Base-by-base conservation (phyloP, 2,888 invertebrate genomes). In the Mylabris sibirica region DNA sequence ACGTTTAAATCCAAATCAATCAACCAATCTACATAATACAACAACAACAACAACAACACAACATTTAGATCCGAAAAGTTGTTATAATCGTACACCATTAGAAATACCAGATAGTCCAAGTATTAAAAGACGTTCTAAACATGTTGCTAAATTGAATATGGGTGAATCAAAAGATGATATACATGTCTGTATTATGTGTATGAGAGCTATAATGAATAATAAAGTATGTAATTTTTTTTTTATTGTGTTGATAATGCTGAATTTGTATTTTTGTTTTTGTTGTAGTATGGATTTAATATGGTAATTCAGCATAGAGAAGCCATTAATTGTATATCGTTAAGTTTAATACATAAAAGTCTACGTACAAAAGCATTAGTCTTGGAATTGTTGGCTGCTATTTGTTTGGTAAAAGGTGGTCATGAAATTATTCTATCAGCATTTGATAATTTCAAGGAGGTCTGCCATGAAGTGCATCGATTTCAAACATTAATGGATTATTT, bases 161-260 rank as follows among this genome's bases (percentile, higher is more conserved):
- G 97, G 97, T 65, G 95, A 96, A 79, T 94, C 97, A 68, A 95
- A 97, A 73, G 99, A 99, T 84, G 99, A 99, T 84, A 98, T 99
- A 81, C 99, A 99, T 86, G 97, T 99, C 71, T 98, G 98, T 88
- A 98, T 99, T 81, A 95, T 98, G 93, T 99, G 99, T 84, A 92
- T 99, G 89, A 90, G 99, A 68, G 99, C 99, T 78, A 98, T 99
- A 82, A 99, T 99, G 99, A 99, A 99, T 86, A 99, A 99, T 84
- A 99, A 99, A 90, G 93, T 92, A 76, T 59, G n/a, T 4, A 30
- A 30, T 30, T 17, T 34, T 71, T 67, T 57, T 59, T 24, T 38
- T 44, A 38, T 53, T 41, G 0, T 63, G 26, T n/a, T 26, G 24
- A 14, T 24, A 26, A 20, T 65, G 65, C 68, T 62, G 65, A 64